Evolutionary conservation across 2,888 invertebrate genomes (phyloP).

Genomic region (Atherix ibis): DNA sequence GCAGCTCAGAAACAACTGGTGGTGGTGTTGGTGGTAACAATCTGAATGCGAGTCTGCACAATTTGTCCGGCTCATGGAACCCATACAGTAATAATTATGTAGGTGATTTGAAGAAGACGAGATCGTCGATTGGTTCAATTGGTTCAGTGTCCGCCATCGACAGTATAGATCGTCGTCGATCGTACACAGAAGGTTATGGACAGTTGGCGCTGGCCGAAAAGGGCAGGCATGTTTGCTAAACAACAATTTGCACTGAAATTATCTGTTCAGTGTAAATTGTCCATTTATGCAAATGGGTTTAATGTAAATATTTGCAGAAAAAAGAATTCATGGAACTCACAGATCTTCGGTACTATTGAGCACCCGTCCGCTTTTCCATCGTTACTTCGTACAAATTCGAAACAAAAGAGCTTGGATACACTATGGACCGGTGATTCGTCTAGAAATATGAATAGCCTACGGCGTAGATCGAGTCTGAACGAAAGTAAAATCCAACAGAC

Average conservation of each 20-base stretch:
- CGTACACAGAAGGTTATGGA: slow-evolving; percentile 10
- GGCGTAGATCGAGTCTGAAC: slow-evolving; percentile 32
- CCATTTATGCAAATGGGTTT: too few species aligned
- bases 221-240: too few species aligned
- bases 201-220: too few species aligned
- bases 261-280: too few species aligned
- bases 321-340: slow-evolving; percentile 11
- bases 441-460: slow-evolving; percentile 35
- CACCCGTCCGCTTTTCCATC: slow-evolving; percentile 59
- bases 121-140: too few species aligned
- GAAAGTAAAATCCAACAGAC: not conserved
- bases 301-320: slow-evolving; percentile 10
- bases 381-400: slow-evolving; percentile 38
- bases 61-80: too few species aligned
- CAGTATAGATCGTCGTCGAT: slow-evolving; percentile 8
- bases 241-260: too few species aligned
- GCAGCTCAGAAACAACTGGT: slow-evolving; percentile 17
- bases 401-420: slow-evolving; percentile 37
- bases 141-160: too few species aligned
- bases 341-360: slow-evolving; percentile 36
- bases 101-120: too few species aligned
- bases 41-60: too few species aligned
- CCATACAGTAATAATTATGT: too few species aligned
- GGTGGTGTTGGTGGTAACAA: slow-evolving; percentile 1
- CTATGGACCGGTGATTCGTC: slow-evolving; percentile 34